Evolutionary conservation across 1,140 invertebrate species (phyloP), one percentile per base, ranked within the genome.

Genomic region (Centruroides sculpturatus): DNA sequence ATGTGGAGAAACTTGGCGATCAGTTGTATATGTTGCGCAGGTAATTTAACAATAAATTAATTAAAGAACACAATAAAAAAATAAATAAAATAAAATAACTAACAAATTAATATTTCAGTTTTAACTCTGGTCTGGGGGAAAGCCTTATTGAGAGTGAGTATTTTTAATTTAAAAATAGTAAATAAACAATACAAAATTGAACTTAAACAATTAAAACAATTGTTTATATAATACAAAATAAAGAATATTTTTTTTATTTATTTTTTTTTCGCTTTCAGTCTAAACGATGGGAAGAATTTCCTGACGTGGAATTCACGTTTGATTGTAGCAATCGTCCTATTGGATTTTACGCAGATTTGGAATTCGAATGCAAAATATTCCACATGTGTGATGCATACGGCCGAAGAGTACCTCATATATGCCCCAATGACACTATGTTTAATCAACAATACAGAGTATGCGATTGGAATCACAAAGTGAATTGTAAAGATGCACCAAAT

Each of bases 301-400:
- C 79, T 59, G 81, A 81, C 68, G 73, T 81, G 53, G 81, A 79
- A 54, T 80, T 82, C 66, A 80, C 77, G 23, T 82, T 82, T 66
- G 79, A 81, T 72, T 82, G 80, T 67, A 71, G 72, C 47, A 71
- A 79, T 64, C 71, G 77, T 59, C 72, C 80, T 3, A 75, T 81
- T 47, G 80, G 80, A 5, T 81, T 81, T 65, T 82, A 82, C 67
- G 80, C 80, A 6, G 80, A 82, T 67, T 74, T 76, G 55, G 79
- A 82, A 68, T 80, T 81, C 68, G 77, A 80, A 68, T 82, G 80
- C 68, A 78, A 81, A 72, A 78, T 82, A 59, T 82, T 82, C 67
- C 81, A 82, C 66, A 81, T 82, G 78, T 82, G 81, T 67, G 79
- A 82, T 65, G 80, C 79, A 64, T 79, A 81, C 60, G 80, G 80